Evolutionary conservation across 2,797 vertebrate genomes (phyloP), one percentile per base, ranked within the genome.

Genomic region (Sardinella longiceps): DNA sequence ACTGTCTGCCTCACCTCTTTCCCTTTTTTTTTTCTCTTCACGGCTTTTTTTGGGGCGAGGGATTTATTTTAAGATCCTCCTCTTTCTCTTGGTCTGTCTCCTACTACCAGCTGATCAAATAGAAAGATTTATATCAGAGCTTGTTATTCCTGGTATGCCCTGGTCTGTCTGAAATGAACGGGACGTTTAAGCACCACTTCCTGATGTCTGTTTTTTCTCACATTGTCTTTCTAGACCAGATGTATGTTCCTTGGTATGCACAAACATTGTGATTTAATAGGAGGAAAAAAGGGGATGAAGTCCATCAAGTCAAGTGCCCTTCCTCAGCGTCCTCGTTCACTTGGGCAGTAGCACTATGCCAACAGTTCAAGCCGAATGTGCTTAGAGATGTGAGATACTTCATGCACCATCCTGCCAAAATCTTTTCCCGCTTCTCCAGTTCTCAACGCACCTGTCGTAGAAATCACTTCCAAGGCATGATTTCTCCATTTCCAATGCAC

Each of bases 71-170:
- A 33, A 70, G 28, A 33, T 70, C 63, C 28, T 25, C 15, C 70
- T 14, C 11, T 58, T 56, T 25, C 70, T 23, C 82, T 83, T 45
- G 45, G 66, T 82, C 82, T 33, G 37, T 82, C 77, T 28, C 80
- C 39, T 82, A 84, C 83, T 45, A 82, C 28, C 83, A 81, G 83
- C 86, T 89, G 86, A 88, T 90, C 83, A 91, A 90, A 88, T 85
- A 90, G 86, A 80, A 86, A 81, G 84, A 88, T 91, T 89, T 89
- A 88, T 84, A 81, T 81, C 28, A 51, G n/a, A 82, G 83, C 33
- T 60, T 85, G 77, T 86, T 86, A 45, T 85, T 87, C 80, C 81
- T 43, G 46, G 28, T 63, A 66, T 60, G 50, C 25, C 48, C 51
- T 28, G 58, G 51, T 53, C 14, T 81, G 15, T 30, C 25, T 28